Base-by-base conservation (phyloP, 2,888 invertebrate species). In the Pterostichus niger region DNA sequence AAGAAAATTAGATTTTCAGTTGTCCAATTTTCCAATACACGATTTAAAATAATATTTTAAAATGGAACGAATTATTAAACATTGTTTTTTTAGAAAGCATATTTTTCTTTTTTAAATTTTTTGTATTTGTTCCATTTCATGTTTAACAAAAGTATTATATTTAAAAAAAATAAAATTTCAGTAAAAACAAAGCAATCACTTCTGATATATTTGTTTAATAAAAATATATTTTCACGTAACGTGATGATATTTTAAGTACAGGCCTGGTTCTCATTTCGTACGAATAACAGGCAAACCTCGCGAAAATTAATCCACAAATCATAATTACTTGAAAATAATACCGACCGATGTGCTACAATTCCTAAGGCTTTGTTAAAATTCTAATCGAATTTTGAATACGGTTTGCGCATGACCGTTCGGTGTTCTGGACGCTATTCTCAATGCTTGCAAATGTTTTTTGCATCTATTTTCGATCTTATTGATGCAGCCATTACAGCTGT, bases 281-380 rank as follows among this genome's bases (percentile, higher is more conserved):
- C 49, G 31, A 59, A 59, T 15, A 59, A 71, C 71, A 71, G 46
- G 71, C 13, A 59, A 59, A 59, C 15, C 59, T 59, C 59, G 59
- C 44, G 24, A 17, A 59, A 71, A 71, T 71, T 46, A 71, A 71
- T 71, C 71, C 24, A 71, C 46, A 46, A 71, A 71, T 71, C 71
- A 71, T 71, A 44, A 71, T 71, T 44, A 71, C 59, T 59, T 59
- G 59, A 59, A 59, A 59, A 59, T 59, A 59, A 59, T 17, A 59
- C 17, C 59, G 59, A 59, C 17, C 59, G 59, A 17, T 59, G 31
- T 24, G 59, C 59, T 24, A 31, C 59, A 59, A 59, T 59, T 59
- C 59, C 59, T 31, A 31, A 59, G 59, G 24, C 31, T 59, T 59
- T 59, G 59, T 59, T 59, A 17, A 59, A 59, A 59, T 59, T 59